Conservation (phyloP, 1,140 invertebrate species). For the Drosophila tani region DNA sequence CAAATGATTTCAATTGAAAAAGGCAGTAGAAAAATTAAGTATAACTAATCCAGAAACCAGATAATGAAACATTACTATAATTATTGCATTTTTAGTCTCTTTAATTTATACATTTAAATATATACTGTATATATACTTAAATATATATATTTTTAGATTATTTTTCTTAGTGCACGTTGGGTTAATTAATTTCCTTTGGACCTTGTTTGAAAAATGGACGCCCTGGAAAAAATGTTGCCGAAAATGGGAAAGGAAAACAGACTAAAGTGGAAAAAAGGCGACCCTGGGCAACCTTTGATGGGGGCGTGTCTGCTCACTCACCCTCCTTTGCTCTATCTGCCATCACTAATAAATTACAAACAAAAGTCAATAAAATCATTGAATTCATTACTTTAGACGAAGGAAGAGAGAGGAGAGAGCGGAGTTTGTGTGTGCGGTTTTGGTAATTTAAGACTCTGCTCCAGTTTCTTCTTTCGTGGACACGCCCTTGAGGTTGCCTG, state of each 20-base stretch:
- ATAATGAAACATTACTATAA: too few relatives aligned
- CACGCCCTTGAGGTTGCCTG: constrained; percentile 65
- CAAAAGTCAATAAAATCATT: constrained; percentile 82
- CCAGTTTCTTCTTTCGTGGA: constrained; percentile 51
- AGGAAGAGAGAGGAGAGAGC: not conserved
- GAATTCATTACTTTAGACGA: constrained; percentile 67
- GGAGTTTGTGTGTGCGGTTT: constrained; percentile 28
- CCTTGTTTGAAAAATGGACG: constrained; percentile 44
- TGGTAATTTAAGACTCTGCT: constrained; percentile 70
- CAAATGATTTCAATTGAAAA: too few relatives aligned
- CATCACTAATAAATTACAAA: constrained; percentile 76
- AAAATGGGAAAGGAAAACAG: constrained; percentile 37
- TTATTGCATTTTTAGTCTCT: too few relatives aligned
- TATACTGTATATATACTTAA: too few relatives aligned
- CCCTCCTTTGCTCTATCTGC: constrained; percentile 23
- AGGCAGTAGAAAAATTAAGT: too few relatives aligned
- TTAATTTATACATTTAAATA: too few relatives aligned
- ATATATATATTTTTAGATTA: not conserved
- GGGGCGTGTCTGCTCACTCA: constrained; percentile 48
- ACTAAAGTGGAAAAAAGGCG: constrained; percentile 22
- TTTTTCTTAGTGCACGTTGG: constrained; percentile 14
- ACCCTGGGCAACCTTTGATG: constrained; percentile 28
- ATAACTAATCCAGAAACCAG: too few relatives aligned
- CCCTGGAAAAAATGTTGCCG: constrained; percentile 28
- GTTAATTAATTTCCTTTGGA: constrained; percentile 70